A percentile compares a stretch with the other conserved stretches of the same genome.
Evolutionary conservation across 2,113 vertebrate genomes (phyloP).

Genomic region (Anhinga rufa): DNA sequence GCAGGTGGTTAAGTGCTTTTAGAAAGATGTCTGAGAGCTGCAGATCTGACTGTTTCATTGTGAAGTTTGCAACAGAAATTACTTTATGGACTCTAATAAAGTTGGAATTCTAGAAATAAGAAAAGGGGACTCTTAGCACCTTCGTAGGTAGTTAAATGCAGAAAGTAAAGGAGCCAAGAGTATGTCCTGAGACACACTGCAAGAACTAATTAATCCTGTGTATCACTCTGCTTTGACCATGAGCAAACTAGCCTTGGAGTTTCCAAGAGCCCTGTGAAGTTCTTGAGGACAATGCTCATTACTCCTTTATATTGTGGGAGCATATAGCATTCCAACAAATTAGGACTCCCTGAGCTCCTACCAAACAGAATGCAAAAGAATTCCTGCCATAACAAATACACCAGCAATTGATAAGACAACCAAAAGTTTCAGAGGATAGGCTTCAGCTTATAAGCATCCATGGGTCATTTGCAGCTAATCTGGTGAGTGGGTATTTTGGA

Average conservation of each 20-base stretch:
- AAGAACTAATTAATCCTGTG: neutral
- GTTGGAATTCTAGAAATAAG: slow-evolving; percentile 79
- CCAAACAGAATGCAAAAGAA: neutral
- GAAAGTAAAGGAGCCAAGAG: neutral
- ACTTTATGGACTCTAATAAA: slow-evolving; percentile 86
- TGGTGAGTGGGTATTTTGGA: neutral
- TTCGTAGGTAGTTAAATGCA: neutral
- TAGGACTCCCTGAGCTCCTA: neutral
- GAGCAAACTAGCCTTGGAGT: neutral
- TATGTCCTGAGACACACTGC: neutral
- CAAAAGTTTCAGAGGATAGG: neutral
- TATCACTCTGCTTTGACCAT: neutral
- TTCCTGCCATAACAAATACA: neutral
- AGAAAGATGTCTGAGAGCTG: slow-evolving; percentile 83
- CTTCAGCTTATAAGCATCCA: neutral
- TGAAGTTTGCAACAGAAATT: slow-evolving; percentile 85
- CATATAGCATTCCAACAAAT: neutral
- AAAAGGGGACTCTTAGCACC: neutral
- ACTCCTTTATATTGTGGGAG: neutral
- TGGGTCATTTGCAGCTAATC: neutral
- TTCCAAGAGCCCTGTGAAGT: neutral
- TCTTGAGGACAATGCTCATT: neutral
- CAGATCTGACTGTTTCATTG: slow-evolving; percentile 75
- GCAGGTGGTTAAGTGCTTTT: slow-evolving; percentile 82
- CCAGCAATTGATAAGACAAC: neutral